Conservation (phyloP, 2,888 invertebrate genomes). For the Orthosia gracilis region DNA sequence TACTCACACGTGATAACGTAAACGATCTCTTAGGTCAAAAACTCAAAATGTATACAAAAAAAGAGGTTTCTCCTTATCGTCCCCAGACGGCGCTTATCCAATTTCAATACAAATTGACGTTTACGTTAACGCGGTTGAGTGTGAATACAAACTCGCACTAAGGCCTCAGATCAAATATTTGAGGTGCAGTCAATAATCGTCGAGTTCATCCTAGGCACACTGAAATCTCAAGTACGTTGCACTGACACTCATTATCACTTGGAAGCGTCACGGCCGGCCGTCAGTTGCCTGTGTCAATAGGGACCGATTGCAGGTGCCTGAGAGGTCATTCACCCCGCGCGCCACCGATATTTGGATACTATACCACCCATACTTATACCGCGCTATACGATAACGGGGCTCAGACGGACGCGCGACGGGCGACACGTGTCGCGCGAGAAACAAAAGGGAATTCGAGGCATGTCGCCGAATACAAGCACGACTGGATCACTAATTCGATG, state of each 20-base stretch:
- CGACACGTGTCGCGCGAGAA: slow-evolving; percentile 73
- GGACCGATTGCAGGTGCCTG: slow-evolving; percentile 88
- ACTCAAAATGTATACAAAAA: too few relatives aligned
- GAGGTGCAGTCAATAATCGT: slow-evolving; percentile 35
- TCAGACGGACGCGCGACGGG: slow-evolving; percentile 71
- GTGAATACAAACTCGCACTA: too few relatives aligned
- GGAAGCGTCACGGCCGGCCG: slow-evolving; percentile 79
- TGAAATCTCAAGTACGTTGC: slow-evolving; percentile 79
- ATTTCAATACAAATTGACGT: too few relatives aligned
- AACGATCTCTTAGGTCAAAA: too few relatives aligned
- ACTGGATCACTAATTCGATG: slow-evolving; percentile 43
- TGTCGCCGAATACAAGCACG: slow-evolving; percentile 60
- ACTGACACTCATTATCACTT: slow-evolving; percentile 86
- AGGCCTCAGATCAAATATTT: slow-evolving; percentile 52
- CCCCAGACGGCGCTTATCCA: too few relatives aligned
- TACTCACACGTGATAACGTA: too few relatives aligned
- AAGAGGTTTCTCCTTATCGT: too few relatives aligned
- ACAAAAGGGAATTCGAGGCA: slow-evolving; percentile 69
- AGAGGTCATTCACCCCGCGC: slow-evolving; percentile 85
- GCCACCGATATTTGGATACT: slow-evolving; percentile 88
- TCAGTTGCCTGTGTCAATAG: slow-evolving; percentile 86
- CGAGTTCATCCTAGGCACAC: slow-evolving; percentile 58
- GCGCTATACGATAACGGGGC: slow-evolving; percentile 81
- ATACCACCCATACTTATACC: slow-evolving; percentile 79
- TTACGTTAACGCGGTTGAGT: too few relatives aligned